Base-by-base conservation (phyloP, 2,888 invertebrate genomes). In the Eubasilissa splendida region DNA sequence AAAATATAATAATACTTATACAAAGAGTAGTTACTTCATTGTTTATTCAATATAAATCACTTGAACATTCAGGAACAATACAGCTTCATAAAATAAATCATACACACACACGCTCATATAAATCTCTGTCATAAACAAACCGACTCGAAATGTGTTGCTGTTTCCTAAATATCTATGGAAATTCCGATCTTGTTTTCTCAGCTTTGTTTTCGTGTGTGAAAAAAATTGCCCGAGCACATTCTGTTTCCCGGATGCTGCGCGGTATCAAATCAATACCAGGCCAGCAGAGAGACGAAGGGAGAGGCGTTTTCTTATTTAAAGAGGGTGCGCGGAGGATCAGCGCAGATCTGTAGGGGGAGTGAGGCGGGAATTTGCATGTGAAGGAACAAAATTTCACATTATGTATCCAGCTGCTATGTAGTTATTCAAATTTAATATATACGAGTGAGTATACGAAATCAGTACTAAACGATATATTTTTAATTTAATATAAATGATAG, bases 191-290 rank as follows among this genome's bases (percentile, higher is more conserved):
- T 73, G 56, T 73, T 73, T 56, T 73, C 56, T 56, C 71, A 73
- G 71, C 56, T 56, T 22, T 56, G 54, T 68, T 68, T 68, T 68
- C 50, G 68, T 68, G n/a, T 50, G 68, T 33, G 52, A 50, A 68
- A 68, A 63, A 50, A 50, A 42, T 50, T 50, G 50, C 50, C 52
- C 68, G 14, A 50, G 68, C 42, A 33, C n/a, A 50, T 68, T 33
- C 53, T 50, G 66, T 58, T 66, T 56, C 76, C 80, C 76, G 80
- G 80, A 80, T 80, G 76, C 76, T 80, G 80, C 33, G 71, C 54
- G 14, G 50, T 33, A 66, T 42, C 73, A 79, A 76, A 79, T 79
- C 79, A 79, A 76, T 76, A 73, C 82, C 66, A 53, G 58, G 58
- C 50, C 52, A 53, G 79, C 33, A 59, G 66, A 54, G 68, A 70